Percentiles rank a stretch among this genome's conserved stretches.
Evolutionary conservation across 1,140 invertebrate genomes (phyloP).

Genomic region (Macrosteles quadrilineatus): DNA sequence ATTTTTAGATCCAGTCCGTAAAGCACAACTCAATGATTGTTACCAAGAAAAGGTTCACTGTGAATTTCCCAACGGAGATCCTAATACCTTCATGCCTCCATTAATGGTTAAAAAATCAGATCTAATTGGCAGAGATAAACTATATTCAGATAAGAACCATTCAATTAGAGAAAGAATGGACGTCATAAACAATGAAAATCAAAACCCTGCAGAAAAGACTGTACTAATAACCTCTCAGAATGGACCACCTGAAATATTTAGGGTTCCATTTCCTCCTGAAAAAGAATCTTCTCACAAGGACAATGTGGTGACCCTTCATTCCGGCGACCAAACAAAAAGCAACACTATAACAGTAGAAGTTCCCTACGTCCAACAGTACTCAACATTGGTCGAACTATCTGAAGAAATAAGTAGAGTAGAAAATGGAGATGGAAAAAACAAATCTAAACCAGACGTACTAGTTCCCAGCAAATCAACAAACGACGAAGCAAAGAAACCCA

Average conservation of each 20-base stretch:
- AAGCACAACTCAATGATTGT: not conserved
- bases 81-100: not conserved
- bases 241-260: slow-evolving; percentile 4
- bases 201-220: slow-evolving; percentile 3
- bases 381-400: slow-evolving; percentile 19
- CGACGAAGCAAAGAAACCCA: slow-evolving; percentile 17
- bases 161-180: not conserved
- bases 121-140: not conserved
- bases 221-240: slow-evolving; percentile 14
- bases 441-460: not conserved
- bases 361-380: slow-evolving; percentile 23
- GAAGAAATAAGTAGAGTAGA: slow-evolving; percentile 7
- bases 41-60: not conserved
- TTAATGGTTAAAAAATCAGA: slow-evolving; percentile 17
- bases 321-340: slow-evolving; percentile 17
- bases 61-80: not conserved
- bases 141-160: not conserved
- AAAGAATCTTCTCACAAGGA: not conserved
- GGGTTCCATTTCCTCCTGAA: slow-evolving; percentile 6
- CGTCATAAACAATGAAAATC: not conserved
- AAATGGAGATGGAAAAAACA: not conserved
- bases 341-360: slow-evolving; percentile 26
- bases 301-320: slow-evolving; percentile 22
- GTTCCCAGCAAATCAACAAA: not conserved
- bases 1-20: not conserved